Evolutionary conservation across 2,113 vertebrate species (phyloP).

Genomic region (Gavia stellata): DNA sequence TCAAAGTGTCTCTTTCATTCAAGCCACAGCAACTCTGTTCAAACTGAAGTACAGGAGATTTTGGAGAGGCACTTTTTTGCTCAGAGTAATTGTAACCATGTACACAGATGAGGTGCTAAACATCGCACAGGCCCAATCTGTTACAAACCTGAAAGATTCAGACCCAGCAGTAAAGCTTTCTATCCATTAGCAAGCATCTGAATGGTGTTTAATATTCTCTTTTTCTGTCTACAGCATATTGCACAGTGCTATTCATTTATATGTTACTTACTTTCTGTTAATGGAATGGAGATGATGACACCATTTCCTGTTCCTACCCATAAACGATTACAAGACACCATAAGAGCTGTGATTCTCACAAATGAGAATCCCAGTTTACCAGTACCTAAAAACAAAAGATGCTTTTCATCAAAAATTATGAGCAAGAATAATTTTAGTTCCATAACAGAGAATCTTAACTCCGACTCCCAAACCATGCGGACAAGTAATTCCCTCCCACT

Average conservation of each 20-base stretch:
- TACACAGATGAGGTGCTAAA: neutral
- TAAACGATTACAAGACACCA: slow-evolving; percentile 88
- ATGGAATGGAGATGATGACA: slow-evolving; percentile 91
- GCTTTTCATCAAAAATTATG: slow-evolving; percentile 55
- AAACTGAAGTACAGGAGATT: neutral
- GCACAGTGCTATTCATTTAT: slow-evolving; percentile 13
- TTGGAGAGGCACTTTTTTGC: neutral
- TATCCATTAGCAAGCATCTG: slow-evolving; percentile 2
- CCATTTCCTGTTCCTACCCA: slow-evolving; percentile 93
- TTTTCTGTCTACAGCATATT: slow-evolving; percentile 22
- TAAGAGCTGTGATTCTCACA: slow-evolving; percentile 89
- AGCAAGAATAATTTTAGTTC: slow-evolving; percentile 8
- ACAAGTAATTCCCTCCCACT: neutral
- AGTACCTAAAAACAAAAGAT: slow-evolving; percentile 76
- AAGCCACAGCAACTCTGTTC: neutral
- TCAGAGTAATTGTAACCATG: neutral
- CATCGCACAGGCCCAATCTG: neutral
- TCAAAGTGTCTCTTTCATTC: neutral
- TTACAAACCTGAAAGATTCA: neutral
- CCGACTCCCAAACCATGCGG: neutral
- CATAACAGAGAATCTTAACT: slow-evolving; percentile 20
- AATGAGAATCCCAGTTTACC: slow-evolving; percentile 92
- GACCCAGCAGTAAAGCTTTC: neutral
- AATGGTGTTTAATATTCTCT: neutral
- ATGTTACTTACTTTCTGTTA: slow-evolving; percentile 85